Percentiles rank a stretch among this genome's conserved stretches.
Evolutionary conservation across 1,140 invertebrate species (phyloP).

Genomic region (Meloidogyne chitwoodi): DNA sequence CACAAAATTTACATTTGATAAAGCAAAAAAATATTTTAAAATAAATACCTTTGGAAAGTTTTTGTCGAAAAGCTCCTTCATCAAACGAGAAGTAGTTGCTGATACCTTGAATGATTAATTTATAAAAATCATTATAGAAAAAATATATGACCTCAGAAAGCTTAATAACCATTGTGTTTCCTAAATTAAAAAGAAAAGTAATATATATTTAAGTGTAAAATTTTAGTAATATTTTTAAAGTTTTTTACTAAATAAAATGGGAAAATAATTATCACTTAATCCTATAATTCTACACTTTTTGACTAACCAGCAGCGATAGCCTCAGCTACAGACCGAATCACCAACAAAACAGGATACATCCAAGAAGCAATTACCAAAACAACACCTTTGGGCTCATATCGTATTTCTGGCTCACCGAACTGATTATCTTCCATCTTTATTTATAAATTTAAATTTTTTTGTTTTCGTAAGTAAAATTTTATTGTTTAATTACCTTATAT

Average conservation of each 20-base stretch:
- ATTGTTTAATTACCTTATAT: constrained; percentile 15
- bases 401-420: constrained; percentile 64
- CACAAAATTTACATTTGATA: neutral
- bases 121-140: too few relatives aligned
- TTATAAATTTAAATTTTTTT: constrained; percentile 38
- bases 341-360: constrained; percentile 91
- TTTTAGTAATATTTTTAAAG: too few relatives aligned
- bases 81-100: constrained; percentile 5
- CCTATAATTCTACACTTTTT: too few relatives aligned
- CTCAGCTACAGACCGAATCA: constrained; percentile 73
- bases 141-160: too few relatives aligned
- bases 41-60: constrained; percentile 11
- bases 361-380: constrained; percentile 84
- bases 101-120: too few relatives aligned
- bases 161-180: constrained; percentile 87
- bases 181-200: constrained; percentile 58
- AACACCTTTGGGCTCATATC: constrained; percentile 70
- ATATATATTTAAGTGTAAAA: too few relatives aligned
- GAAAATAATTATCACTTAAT: too few relatives aligned
- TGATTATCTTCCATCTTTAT: constrained; percentile 2
- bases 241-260: too few relatives aligned
- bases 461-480: constrained; percentile 12
- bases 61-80: neutral
- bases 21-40: too few relatives aligned
- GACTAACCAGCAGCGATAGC: constrained; percentile 77